These are phyloP conservation scores for Merluccius polli DNA, from an alignment of 2,797 vertebrate species.

Conservation along the genomic window DNA sequence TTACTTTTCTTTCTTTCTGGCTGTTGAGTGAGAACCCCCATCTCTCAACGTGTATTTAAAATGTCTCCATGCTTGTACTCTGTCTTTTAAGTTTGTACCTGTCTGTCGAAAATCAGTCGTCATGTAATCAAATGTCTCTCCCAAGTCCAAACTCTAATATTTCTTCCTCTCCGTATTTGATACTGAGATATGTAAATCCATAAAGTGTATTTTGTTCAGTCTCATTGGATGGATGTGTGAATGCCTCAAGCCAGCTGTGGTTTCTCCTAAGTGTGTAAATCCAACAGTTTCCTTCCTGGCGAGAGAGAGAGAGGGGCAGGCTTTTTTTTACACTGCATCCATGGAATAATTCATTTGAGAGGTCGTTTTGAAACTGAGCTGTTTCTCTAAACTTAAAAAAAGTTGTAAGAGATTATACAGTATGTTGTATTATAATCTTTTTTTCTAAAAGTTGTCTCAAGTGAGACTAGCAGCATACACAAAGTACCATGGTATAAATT, in stretches of 20 bases:
- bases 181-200: slow-evolving; percentile 63
- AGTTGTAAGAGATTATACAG: slow-evolving; percentile 72
- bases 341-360: slow-evolving; percentile 64
- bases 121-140: slow-evolving; percentile 66
- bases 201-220: slow-evolving; percentile 66
- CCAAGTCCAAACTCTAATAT: slow-evolving; percentile 59
- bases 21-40: slow-evolving; percentile 53
- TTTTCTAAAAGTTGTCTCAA: slow-evolving; percentile 62
- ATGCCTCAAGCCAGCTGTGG: slow-evolving; percentile 36
- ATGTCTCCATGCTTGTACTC: slow-evolving; percentile 54
- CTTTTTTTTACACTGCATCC: slow-evolving; percentile 49
- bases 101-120: slow-evolving; percentile 54
- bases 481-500: slow-evolving; percentile 71
- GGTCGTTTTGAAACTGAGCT: slow-evolving; percentile 68
- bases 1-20: slow-evolving; percentile 39
- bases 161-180: slow-evolving; percentile 69
- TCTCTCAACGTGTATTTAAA: slow-evolving; percentile 65
- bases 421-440: slow-evolving; percentile 65
- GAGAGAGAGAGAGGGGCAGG: slow-evolving; percentile 42
- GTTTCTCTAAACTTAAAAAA: slow-evolving; percentile 67
- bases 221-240: slow-evolving; percentile 44
- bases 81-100: slow-evolving; percentile 47
- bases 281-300: slow-evolving; percentile 52
- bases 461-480: slow-evolving; percentile 66
- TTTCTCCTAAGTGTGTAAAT: slow-evolving; percentile 51